Evolutionary conservation across 2,888 invertebrate species (phyloP), one percentile per base, ranked within the genome.

Genomic region (Proisotoma minuta): DNA sequence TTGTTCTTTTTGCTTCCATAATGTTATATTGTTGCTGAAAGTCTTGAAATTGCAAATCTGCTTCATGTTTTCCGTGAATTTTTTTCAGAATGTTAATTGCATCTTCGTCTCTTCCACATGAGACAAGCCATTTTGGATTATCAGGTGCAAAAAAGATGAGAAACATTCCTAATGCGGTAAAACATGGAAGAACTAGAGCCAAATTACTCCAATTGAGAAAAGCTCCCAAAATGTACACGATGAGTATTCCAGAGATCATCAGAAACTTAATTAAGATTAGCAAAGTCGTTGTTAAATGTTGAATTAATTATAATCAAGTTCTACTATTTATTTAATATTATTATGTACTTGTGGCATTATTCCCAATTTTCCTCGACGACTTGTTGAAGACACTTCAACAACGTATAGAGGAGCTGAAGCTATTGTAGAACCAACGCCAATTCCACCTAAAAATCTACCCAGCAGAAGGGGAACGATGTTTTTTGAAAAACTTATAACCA

Each of bases 241-340:
- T 43, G 47, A 69, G 61, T 20, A 70, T 70, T 2, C 72, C 72
- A 15, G 68, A 50, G 15, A 68, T 62, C 64, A 72, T 65, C 27
- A 72, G 52, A 60, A 72, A 70, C 69, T 70, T n/a, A n/a, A n/a
- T n/a, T n/a, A n/a, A n/a, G n/a, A n/a, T n/a, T n/a, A n/a, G n/a
- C n/a, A n/a, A n/a, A n/a, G n/a, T n/a, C n/a, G n/a, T n/a, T n/a
- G n/a, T n/a, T n/a, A n/a, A n/a, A n/a, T n/a, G n/a, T n/a, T n/a
- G n/a, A n/a, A n/a, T n/a, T n/a, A n/a, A n/a, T n/a, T n/a, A n/a
- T n/a, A n/a, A n/a, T n/a, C n/a, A n/a, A n/a, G n/a, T n/a, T n/a
- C n/a, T n/a, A n/a, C n/a, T n/a, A n/a, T n/a, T n/a, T n/a, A n/a
- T n/a, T n/a, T n/a, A n/a, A n/a, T n/a, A n/a, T 34, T 34, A 15